Evolutionary conservation across 2,113 vertebrate species (phyloP), one percentile per base, ranked within the genome.

Genomic region (Symphodus melops): DNA sequence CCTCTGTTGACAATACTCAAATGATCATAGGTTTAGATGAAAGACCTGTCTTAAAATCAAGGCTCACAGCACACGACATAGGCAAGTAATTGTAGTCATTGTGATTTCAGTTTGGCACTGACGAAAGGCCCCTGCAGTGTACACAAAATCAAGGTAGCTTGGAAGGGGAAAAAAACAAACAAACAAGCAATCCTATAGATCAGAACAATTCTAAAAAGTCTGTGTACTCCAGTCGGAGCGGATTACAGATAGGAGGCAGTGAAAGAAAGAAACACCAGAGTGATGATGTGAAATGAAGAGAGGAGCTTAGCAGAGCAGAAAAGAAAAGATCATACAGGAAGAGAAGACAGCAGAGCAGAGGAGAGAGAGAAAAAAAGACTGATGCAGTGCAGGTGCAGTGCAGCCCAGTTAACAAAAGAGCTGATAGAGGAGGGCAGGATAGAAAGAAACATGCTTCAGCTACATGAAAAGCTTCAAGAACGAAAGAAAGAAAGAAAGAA

Each of bases 381-480:
- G 74, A 84, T 88, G 65, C 78, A 82, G 70, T 76, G 71, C 77
- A 86, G 81, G 77, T 79, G 74, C 58, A 69, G 57, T 68, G 70
- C 57, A 86, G 74, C 52, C 63, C 52, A 63, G 67, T 77, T 75
- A 71, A 68, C 66, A 66, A 55, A 0, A 42, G 68, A 70, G 59
- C 64, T 44, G 67, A 28, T 1, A 0, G 19, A 64, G 48, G 36
- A 42, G 0, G 9, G 23, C 19, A 48, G 56, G 49, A 33, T 54
- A 55, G 52, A 64, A 68, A 28, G 41, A 75, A 68, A 72, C 0
- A 41, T 0, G 25, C 33, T 51, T 48, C 21, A 51, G 41, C 33
- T 54, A 23, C 53, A 48, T 49, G n/a, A 54, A 23, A 36, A 37
- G 8, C 13, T 36, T 4, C 6, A 13, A 13, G 48, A 72, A 62